These are phyloP conservation scores for Ophonus ardosiacus DNA, from an alignment of 2,888 invertebrate genomes.

Conservation along the genomic window DNA sequence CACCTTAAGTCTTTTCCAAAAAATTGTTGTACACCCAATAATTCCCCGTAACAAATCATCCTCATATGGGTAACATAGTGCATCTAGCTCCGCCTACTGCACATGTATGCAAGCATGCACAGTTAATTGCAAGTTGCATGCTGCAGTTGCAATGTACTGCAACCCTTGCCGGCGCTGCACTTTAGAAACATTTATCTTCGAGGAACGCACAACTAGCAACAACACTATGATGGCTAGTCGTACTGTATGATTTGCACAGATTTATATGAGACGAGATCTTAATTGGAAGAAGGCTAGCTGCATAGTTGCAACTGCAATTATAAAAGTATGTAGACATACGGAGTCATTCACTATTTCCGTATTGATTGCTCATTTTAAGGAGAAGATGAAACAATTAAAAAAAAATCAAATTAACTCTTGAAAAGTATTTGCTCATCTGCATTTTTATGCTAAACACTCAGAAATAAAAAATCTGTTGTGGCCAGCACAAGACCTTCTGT, in stretches of 20 bases:
- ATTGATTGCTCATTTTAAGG: no score
- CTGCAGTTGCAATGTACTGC: neutral
- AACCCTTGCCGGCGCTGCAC: neutral
- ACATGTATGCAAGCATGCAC: neutral
- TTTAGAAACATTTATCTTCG: neutral
- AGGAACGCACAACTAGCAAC: neutral
- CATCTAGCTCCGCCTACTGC: neutral
- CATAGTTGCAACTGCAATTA: no score
- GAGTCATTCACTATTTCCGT: no score
- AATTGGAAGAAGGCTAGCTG: neutral
- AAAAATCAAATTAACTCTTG: no score
- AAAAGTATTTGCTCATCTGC: no score
- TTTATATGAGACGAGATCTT: neutral
- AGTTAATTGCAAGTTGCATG: conserved; percentile 1
- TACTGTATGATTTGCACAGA: neutral
- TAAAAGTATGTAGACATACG: no score
- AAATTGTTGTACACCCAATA: neutral
- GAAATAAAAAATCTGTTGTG: no score
- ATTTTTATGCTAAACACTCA: no score
- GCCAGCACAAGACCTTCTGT: no score
- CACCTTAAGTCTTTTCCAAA: neutral
- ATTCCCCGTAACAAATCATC: neutral
- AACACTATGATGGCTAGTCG: neutral
- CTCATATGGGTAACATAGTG: neutral
- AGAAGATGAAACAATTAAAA: no score